Conservation (phyloP, 1,140 invertebrate species). For the Drosophila pandora region DNA sequence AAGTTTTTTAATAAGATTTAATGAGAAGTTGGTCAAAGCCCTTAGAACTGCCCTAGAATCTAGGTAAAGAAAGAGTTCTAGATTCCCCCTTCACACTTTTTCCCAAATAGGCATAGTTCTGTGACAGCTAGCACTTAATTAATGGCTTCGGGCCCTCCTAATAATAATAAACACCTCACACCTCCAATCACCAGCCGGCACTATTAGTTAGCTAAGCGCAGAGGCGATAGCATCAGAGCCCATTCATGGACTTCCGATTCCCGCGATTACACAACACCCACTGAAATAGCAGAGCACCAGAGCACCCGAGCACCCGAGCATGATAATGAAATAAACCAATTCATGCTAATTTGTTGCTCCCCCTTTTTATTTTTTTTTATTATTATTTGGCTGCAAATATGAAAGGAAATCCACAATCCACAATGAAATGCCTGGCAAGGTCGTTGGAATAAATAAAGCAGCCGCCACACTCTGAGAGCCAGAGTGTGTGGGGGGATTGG, state of each 20-base stretch:
- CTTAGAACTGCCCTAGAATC: conserved; percentile 2
- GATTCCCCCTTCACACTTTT: background rate
- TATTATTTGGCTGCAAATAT: conserved; percentile 48
- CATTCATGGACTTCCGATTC: conserved; percentile 59
- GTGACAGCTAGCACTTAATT: conserved; percentile 32
- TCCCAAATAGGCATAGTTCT: background rate
- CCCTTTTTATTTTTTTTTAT: background rate
- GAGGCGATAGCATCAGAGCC: conserved; percentile 39
- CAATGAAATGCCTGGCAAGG: conserved; percentile 48
- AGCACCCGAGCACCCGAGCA: conserved; percentile 2
- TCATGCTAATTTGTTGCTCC: conserved; percentile 47
- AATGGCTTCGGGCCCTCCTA: conserved; percentile 2
- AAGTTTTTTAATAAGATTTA: background rate
- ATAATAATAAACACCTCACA: conserved; percentile 3
- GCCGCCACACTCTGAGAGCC: background rate
- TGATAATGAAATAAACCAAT: conserved; percentile 54
- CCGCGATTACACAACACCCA: conserved; percentile 60
- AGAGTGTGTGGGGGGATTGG: conserved; percentile 3
- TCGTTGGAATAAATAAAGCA: conserved; percentile 56
- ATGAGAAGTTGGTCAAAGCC: background rate
- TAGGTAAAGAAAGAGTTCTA: background rate
- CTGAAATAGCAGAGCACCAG: background rate
- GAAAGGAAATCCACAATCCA: conserved; percentile 58
- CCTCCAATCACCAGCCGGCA: conserved; percentile 8
- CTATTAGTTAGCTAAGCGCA: conserved; percentile 37